Evolutionary conservation across 2,113 vertebrate genomes (phyloP).

Genomic region (Ictidomys tridecemlineatus): DNA sequence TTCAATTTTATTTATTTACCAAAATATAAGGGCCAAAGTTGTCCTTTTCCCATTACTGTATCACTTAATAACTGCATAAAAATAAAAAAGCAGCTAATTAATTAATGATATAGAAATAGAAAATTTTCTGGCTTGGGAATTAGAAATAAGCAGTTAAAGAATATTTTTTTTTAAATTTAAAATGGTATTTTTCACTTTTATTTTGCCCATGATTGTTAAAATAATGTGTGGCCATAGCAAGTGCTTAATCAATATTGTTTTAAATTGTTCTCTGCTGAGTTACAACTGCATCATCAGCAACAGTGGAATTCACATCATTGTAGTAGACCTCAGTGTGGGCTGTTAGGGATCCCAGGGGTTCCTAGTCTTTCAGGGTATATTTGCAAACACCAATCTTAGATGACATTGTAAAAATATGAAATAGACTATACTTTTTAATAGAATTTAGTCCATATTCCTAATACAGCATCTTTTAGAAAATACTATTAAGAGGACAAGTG

Average conservation of each 20-base stretch:
- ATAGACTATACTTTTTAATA: not conserved
- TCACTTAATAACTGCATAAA: not conserved
- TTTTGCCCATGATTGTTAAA: not conserved
- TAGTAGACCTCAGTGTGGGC: not conserved
- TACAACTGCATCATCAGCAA: not conserved
- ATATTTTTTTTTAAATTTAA: not conserved
- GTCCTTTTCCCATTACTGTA: not conserved
- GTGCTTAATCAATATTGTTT: not conserved
- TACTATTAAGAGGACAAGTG: not conserved
- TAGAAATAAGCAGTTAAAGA: not conserved
- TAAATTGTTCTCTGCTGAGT: not conserved
- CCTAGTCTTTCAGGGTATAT: not conserved
- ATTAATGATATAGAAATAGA: not conserved
- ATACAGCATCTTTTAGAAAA: not conserved
- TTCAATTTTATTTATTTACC: conserved; percentile 13
- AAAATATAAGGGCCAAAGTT: not conserved
- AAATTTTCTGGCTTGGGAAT: not conserved
- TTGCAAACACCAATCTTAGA: not conserved
- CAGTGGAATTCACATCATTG: not conserved
- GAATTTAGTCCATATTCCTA: not conserved
- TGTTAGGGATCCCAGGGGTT: not conserved
- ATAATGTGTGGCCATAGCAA: not conserved
- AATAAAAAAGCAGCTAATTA: not conserved
- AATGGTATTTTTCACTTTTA: not conserved
- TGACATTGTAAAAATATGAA: not conserved